These are phyloP conservation scores for Procambarus clarkii DNA, from an alignment of 1,140 invertebrate species.

Conservation along the genomic window DNA sequence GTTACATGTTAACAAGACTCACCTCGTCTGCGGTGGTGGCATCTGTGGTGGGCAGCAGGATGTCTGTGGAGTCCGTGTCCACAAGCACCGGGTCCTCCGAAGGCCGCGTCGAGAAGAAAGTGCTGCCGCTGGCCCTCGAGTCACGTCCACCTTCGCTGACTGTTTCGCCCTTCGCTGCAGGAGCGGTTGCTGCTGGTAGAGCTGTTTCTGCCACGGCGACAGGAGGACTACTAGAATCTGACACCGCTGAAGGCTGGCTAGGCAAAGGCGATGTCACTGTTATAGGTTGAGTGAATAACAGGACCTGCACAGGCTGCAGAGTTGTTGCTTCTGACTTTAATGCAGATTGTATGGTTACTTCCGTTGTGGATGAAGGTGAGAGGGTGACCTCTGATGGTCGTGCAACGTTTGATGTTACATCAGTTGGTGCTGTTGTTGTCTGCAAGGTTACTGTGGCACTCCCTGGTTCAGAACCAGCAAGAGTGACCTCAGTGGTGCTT, in stretches of 20 bases:
- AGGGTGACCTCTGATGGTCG: neutral
- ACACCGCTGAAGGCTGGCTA: neutral
- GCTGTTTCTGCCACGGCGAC: neutral
- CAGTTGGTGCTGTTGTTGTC: neutral
- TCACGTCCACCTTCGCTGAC: constrained; percentile 11
- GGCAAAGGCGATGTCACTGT: neutral
- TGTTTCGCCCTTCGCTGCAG: neutral
- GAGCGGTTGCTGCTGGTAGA: neutral
- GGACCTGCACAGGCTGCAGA: neutral
- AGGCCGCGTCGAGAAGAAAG: constrained; percentile 63
- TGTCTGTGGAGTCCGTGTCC: constrained; percentile 70
- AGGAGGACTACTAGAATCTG: neutral
- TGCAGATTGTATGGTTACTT: neutral
- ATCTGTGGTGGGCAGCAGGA: constrained; percentile 56
- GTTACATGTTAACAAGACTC: no score
- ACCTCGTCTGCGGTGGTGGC: constrained; percentile 65
- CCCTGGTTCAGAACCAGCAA: neutral
- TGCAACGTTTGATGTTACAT: neutral
- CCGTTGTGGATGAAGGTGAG: neutral
- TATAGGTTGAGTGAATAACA: neutral
- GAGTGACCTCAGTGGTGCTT: neutral
- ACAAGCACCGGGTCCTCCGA: constrained; percentile 42
- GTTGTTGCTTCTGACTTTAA: no score
- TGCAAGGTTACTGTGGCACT: neutral
- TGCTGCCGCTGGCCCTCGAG: constrained; percentile 40